Conservation (phyloP, 64 coral and sea anemone genomes). For the Stichodactyla mertensii region DNA sequence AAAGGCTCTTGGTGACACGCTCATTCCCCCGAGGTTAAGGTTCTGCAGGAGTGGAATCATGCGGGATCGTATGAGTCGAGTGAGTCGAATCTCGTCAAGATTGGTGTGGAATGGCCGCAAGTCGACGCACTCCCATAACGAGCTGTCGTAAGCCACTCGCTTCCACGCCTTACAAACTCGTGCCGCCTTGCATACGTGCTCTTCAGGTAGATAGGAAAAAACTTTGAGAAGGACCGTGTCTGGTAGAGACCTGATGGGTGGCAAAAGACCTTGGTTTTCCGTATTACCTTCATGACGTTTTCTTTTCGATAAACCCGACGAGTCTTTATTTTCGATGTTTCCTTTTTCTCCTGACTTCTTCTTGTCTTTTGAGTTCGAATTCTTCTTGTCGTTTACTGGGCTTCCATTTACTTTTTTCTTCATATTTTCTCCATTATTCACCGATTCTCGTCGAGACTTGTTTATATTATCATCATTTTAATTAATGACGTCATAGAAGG, state of each 20-base stretch:
- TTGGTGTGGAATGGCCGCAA: slow-evolving; percentile 50
- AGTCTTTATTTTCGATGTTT: not conserved
- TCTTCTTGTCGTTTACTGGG: not conserved
- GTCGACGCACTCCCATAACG: slow-evolving; percentile 69
- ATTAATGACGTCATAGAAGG: too few relatives aligned
- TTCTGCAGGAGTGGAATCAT: slow-evolving; percentile 52
- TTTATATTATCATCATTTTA: too few relatives aligned
- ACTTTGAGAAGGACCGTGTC: slow-evolving; percentile 14
- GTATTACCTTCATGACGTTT: not conserved
- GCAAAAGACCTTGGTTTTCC: not conserved
- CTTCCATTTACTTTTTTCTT: not conserved
- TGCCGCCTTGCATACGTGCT: slow-evolving; percentile 31
- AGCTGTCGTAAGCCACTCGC: slow-evolving; percentile 72
- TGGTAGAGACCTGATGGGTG: not conserved
- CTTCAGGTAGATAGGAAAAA: not conserved
- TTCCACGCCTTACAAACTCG: slow-evolving; percentile 60
- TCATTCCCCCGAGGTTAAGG: slow-evolving; percentile 68
- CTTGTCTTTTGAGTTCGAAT: not conserved
- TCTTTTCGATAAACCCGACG: not conserved
- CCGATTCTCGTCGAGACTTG: too few relatives aligned
- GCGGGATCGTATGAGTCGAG: slow-evolving; percentile 61
- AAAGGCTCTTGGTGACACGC: slow-evolving; percentile 69
- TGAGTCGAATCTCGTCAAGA: slow-evolving; percentile 58
- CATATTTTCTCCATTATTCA: not conserved
- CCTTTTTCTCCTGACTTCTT: not conserved